Conservation (phyloP, 2,888 invertebrate species). For the Nebria salina region DNA sequence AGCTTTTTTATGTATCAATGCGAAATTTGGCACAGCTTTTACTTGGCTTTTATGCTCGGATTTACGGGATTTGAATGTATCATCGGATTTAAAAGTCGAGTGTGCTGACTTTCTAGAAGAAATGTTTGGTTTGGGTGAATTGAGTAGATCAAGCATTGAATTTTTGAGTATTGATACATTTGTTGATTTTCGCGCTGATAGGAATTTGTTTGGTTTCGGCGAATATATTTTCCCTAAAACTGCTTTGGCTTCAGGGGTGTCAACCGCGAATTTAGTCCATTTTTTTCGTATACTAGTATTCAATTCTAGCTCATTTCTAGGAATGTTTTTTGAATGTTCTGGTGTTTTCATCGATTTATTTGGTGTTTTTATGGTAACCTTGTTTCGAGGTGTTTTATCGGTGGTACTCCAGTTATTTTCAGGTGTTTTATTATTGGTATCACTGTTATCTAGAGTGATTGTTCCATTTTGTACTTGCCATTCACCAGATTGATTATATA, state of each 20-base stretch:
- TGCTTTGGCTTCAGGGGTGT: constrained; percentile 23
- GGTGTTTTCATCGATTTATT: not conserved
- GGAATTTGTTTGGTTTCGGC: not conserved
- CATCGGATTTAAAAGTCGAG: not conserved
- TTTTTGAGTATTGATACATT: constrained; percentile 13
- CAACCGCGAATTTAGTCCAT: constrained; percentile 30
- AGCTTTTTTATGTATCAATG: constrained; percentile 72
- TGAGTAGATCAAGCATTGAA: not conserved
- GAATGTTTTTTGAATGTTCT: not conserved
- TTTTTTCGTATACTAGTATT: constrained; percentile 28
- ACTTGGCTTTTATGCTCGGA: constrained; percentile 3
- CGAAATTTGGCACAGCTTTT: constrained; percentile 75
- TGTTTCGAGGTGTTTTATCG: not conserved
- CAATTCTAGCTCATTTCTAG: not conserved
- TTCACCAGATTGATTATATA: constrained; percentile 25
- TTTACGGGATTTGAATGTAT: not conserved
- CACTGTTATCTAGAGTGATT: not conserved
- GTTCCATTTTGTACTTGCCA: constrained; percentile 12
- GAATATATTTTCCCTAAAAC: constrained; percentile 29
- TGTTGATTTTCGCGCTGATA: constrained; percentile 8
- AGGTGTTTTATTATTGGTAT: not conserved
- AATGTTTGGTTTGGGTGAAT: not conserved
- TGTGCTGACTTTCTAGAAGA: not conserved
- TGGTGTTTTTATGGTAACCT: no score
- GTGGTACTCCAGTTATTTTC: not conserved